Evolutionary conservation across 1,140 invertebrate genomes (phyloP).

Genomic region (Drosophila parabipectinata): DNA sequence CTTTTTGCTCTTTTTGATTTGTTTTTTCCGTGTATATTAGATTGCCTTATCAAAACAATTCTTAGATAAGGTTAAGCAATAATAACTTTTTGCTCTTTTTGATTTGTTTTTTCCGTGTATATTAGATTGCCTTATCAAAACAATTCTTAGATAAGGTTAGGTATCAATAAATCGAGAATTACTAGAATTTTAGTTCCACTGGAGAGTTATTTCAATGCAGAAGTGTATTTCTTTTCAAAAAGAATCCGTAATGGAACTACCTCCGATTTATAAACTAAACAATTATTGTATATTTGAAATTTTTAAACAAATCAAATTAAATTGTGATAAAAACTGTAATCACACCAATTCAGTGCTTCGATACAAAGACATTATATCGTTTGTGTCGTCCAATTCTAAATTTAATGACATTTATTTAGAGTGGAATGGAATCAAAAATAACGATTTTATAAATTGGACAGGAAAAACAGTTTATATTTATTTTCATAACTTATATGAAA

Average conservation of each 20-base stretch:
- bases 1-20: no score
- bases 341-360: background rate
- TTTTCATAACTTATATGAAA: background rate
- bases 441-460: background rate
- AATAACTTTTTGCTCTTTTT: no score
- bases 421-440: background rate
- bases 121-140: no score
- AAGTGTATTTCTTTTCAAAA: background rate
- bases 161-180: background rate
- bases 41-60: no score
- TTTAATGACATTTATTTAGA: background rate
- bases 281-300: conserved; percentile 2
- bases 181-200: background rate
- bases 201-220: background rate
- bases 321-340: conserved; percentile 7
- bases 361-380: conserved; percentile 12
- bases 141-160: no score
- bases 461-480: background rate
- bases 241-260: background rate
- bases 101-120: no score
- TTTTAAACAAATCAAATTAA: conserved; percentile 1
- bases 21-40: no score
- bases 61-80: no score
- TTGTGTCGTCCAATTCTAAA: background rate
- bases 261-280: background rate